Evolutionary conservation across 2,113 vertebrate genomes (phyloP), one percentile per base, ranked within the genome.

Genomic region (Piliocolobus tephrosceles): DNA sequence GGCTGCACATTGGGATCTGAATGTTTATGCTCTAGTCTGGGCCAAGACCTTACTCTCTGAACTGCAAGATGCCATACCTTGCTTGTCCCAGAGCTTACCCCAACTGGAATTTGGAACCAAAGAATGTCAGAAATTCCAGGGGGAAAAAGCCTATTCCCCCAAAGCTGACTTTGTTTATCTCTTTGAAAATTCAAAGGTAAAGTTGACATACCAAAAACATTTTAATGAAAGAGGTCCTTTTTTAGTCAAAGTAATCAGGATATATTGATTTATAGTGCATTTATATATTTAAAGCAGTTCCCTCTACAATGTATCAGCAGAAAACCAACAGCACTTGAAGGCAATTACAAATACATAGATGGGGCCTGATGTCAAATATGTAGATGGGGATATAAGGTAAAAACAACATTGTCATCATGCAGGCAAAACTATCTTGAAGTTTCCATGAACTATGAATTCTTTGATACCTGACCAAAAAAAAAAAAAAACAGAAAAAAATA

Each of bases 151-250:
- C 38, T 72, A 50, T 50, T 30, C 11, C 16, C 22, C 57, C 43
- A 82, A 92, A 32, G 75, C 14, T 43, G 79, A 50, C 50, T 79
- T 35, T 73, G 32, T 32, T 58, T 66, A 66, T 88, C 55, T 27
- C 80, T 93, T 55, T 70, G 58, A 82, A 93, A 93, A 89, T 38
- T 47, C 70, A 81, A 78, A 68, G 35, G 38, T 96, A 92, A 97
- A 80, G 16, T 80, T 97, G 96, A 98, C 93, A 76, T 94, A 61
- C 93, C 95, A 97, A 85, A 95, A 96, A 45, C 5, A 57, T 72
- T 86, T 43, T 84, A 57, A 50, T 68, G 38, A 70, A 68, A 94
- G n/a, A 76, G 25, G 4, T 32, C 1, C 35, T 78, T 32, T 66
- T 82, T n/a, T 30, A 8, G 6, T n/a, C 47, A 35, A 1, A 64